Conservation (phyloP, 2,113 vertebrate species). For the Mola mola region DNA sequence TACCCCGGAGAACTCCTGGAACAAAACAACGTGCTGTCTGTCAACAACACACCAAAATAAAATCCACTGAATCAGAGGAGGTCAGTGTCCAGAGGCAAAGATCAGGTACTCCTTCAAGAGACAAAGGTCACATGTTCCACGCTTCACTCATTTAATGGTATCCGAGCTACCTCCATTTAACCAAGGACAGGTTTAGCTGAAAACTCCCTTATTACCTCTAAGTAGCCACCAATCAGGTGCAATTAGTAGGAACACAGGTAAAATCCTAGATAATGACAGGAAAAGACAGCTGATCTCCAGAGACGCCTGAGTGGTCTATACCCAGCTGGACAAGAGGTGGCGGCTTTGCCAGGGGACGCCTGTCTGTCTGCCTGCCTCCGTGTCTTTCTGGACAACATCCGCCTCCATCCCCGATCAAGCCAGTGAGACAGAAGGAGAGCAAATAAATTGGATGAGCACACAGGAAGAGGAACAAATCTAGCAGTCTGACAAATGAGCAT, state of each 20-base stretch:
- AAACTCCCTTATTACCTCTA: neutral
- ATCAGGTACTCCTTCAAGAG: too few relatives aligned
- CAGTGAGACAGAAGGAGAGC: conserved; percentile 21
- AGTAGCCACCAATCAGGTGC: neutral
- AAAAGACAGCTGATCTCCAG: conserved; percentile 14
- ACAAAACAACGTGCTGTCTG: neutral
- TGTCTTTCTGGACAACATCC: conserved; percentile 17
- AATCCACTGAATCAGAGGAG: neutral
- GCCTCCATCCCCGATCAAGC: conserved; percentile 21
- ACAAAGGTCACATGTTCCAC: neutral
- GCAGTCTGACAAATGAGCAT: conserved; percentile 29
- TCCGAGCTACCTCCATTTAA: neutral
- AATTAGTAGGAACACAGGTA: neutral
- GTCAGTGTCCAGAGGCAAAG: too few relatives aligned
- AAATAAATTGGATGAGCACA: conserved; percentile 4
- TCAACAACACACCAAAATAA: neutral
- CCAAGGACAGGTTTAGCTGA: neutral
- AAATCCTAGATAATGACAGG: neutral
- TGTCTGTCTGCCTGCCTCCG: neutral
- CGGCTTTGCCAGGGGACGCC: conserved; percentile 2
- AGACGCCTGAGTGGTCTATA: conserved; percentile 4
- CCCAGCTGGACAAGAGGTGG: conserved; percentile 30
- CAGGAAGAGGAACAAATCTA: conserved; percentile 11
- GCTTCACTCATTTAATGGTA: neutral
- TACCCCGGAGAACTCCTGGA: too few relatives aligned